phyloP scores from a whole-genome alignment of 2,888 invertebrate species.

The Brenthis ino region DNA sequence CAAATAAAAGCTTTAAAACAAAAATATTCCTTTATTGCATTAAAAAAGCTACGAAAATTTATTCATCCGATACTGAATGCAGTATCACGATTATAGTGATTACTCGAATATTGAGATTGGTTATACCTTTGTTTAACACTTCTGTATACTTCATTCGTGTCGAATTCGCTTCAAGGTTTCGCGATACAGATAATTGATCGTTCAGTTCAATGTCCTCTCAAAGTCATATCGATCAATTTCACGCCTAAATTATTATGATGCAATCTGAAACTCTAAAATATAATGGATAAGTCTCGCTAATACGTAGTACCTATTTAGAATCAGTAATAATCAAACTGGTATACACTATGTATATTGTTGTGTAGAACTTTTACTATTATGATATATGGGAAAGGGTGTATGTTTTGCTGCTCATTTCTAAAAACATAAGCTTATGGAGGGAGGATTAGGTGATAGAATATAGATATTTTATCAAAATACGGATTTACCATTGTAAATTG shows the following conservation, averaged over 20 bases:
- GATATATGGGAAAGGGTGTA: too few species aligned
- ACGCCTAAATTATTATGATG: slow-evolving; percentile 28
- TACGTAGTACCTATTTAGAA: neutral
- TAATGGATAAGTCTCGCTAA: slow-evolving; percentile 6
- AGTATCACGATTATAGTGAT: slow-evolving; percentile 8
- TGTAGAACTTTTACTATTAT: too few species aligned
- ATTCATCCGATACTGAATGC: neutral
- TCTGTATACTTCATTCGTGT: slow-evolving; percentile 25
- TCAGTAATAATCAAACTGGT: neutral
- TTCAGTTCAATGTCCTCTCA: slow-evolving; percentile 31
- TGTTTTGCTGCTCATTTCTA: too few species aligned
- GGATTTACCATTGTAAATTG: too few species aligned
- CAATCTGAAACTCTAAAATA: slow-evolving; percentile 7
- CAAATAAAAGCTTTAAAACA: too few species aligned
- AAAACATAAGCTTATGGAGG: too few species aligned
- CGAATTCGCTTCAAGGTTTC: slow-evolving; percentile 38
- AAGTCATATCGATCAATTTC: slow-evolving; percentile 36
- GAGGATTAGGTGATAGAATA: too few species aligned
- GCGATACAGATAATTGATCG: slow-evolving; percentile 29
- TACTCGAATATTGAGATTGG: slow-evolving; percentile 20
- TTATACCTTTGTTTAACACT: slow-evolving; percentile 30
- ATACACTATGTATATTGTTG: too few species aligned
- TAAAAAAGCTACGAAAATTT: too few species aligned
- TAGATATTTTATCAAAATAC: too few species aligned
- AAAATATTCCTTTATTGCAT: too few species aligned